A percentile compares a stretch with the other conserved stretches of the same genome.
These are phyloP conservation scores for Endomychus coccineus DNA, from an alignment of 2,888 invertebrate species.

Conservation along the genomic window DNA sequence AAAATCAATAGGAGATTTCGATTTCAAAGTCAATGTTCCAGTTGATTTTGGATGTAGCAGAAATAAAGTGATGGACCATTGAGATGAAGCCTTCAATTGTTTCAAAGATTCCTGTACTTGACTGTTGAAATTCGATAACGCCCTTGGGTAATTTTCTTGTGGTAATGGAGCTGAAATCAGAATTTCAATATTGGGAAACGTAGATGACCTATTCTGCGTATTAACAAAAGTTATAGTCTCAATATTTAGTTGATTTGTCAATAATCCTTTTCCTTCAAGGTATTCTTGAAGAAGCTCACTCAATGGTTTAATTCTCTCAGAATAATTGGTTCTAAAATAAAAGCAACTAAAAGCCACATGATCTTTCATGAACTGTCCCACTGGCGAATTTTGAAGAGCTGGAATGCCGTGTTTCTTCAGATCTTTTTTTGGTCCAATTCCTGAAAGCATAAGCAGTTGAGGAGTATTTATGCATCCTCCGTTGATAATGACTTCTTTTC, in stretches of 20 bases:
- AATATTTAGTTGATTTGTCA: constrained; percentile 28
- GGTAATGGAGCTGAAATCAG: constrained; percentile 5
- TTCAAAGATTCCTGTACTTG: constrained; percentile 2
- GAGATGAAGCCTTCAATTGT: constrained; percentile 2
- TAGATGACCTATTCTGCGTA: constrained; percentile 4
- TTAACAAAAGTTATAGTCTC: constrained; percentile 5
- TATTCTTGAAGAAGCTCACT: constrained; percentile 38
- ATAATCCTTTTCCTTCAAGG: constrained; percentile 43
- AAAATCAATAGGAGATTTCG: constrained; percentile 49
- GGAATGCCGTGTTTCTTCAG: constrained; percentile 44
- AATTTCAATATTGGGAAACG: constrained; percentile 8
- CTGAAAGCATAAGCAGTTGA: constrained; percentile 62
- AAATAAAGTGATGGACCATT: constrained; percentile 8
- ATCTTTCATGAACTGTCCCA: constrained; percentile 53
- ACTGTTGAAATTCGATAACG: constrained; percentile 5
- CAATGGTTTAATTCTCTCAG: constrained; percentile 8
- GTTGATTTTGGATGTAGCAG: constrained; percentile 44
- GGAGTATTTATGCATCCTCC: constrained; percentile 61
- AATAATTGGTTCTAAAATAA: constrained; percentile 17
- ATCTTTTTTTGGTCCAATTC: constrained; percentile 51
- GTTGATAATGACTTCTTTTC: constrained; percentile 57
- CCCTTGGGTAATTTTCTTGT: background rate
- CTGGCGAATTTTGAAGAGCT: constrained; percentile 44
- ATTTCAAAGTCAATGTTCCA: constrained; percentile 49
- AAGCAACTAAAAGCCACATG: constrained; percentile 39